phyloP scores from a whole-genome alignment of 1,140 invertebrate genomes.

The Parapsyche elsis region DNA sequence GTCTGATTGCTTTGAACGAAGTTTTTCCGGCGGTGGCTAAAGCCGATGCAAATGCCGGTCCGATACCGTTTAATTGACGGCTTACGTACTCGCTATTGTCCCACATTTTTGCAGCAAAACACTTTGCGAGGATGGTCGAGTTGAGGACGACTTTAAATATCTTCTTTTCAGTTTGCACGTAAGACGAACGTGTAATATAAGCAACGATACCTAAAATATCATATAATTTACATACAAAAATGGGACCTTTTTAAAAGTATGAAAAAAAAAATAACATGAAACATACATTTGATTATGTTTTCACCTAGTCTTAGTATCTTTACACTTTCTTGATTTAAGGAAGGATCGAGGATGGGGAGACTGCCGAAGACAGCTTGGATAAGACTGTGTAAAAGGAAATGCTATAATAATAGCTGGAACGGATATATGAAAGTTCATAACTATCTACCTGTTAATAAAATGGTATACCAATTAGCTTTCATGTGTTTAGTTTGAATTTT shows the following conservation, averaged over 20 bases:
- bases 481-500: constrained; percentile 72
- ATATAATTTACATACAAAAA: too few relatives aligned
- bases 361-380: constrained; percentile 80
- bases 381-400: constrained; percentile 65
- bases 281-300: constrained; percentile 76
- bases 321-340: constrained; percentile 75
- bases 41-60: constrained; percentile 72
- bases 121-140: constrained; percentile 74
- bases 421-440: constrained; percentile 6
- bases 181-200: constrained; percentile 64
- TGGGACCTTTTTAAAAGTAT: too few relatives aligned
- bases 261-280: background rate
- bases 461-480: constrained; percentile 74
- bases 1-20: constrained; percentile 73
- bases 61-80: constrained; percentile 78
- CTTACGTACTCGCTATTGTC: constrained; percentile 78
- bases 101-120: constrained; percentile 76
- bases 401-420: background rate
- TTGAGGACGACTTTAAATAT: constrained; percentile 68
- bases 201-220: constrained; percentile 62
- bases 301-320: constrained; percentile 76
- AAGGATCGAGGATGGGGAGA: constrained; percentile 74
- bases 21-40: constrained; percentile 75
- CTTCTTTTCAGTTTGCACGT: constrained; percentile 59
- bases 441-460: background rate